Evolutionary conservation across 1,140 invertebrate species (phyloP), one percentile per base, ranked within the genome.

Genomic region (Bombus polaris): DNA sequence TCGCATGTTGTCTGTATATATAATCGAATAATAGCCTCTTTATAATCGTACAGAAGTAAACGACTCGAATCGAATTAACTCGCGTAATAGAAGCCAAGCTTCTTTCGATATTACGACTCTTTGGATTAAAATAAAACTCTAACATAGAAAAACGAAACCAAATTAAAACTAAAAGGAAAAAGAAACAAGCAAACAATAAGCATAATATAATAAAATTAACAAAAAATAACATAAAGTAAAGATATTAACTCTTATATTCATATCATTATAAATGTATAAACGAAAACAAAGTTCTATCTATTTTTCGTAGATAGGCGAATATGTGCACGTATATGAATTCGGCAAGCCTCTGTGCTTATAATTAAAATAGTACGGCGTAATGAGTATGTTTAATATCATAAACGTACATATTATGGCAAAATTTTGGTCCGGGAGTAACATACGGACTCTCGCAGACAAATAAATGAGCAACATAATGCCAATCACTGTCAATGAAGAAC

Each of bases 311-410:
- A 79, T 86, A 82, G 32, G 2, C 18, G 18, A 8, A 18, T 15
- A 65, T 18, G 25, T 25, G 37, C 39, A 68, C 18, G 25, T 62
- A 72, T 39, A 32, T 47, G 42, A 76, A 77, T 81, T 90, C 72
- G 87, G 84, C 89, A 88, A 87, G 77, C 86, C 57, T 87, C 73
- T 42, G 32, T 77, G 47, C 79, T 88, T 91, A 89, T 86, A 86
- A 86, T 70, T 91, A 91, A 42, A 66, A 39, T 47, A 68, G 32
- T 70, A 85, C 32, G 8, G 0, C 12, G 28, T 62, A 62, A 72
- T 86, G 90, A 91, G 88, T 91, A 91, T 89, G 59, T 78, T 59
- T 80, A 90, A 87, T 87, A 90, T 88, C 87, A 73, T 87, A 39
- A 89, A 79, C 62, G 57, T 62, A 77, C 18, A 82, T 73, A 32